Percentiles rank a stretch among this genome's conserved stretches.
These are phyloP conservation scores for Neuroterus valhalla DNA, from an alignment of 1,140 invertebrate genomes.

Conservation along the genomic window DNA sequence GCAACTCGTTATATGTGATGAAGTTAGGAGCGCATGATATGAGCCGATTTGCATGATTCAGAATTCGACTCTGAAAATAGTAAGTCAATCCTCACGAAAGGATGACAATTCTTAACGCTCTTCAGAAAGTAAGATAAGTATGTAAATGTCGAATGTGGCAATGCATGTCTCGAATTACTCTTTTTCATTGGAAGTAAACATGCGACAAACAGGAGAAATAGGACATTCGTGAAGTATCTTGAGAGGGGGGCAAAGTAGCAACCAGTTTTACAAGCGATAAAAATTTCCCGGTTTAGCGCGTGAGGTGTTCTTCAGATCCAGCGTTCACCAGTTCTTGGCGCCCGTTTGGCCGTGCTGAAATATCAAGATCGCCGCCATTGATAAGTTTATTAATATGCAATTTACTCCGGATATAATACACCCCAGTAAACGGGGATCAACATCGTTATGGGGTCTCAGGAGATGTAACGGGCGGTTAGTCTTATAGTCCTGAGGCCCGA, in stretches of 20 bases:
- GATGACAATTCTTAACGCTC: constrained; percentile 20
- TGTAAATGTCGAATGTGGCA: constrained; percentile 33
- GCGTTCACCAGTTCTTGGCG: constrained; percentile 39
- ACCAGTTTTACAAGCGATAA: constrained; percentile 46
- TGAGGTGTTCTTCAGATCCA: constrained; percentile 32
- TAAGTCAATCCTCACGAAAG: background rate
- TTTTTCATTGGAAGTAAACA: constrained; percentile 28
- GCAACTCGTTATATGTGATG: no score
- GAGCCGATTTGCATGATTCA: no score
- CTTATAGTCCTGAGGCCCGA: constrained; percentile 1
- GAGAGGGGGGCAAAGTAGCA: constrained; percentile 18
- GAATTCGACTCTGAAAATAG: no score
- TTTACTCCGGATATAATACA: constrained; percentile 47
- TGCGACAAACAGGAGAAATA: background rate
- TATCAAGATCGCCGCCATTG: constrained; percentile 48
- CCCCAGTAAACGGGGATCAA: constrained; percentile 10
- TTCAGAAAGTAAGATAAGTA: constrained; percentile 21
- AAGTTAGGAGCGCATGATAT: no score
- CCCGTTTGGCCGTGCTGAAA: constrained; percentile 46
- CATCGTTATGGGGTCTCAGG: constrained; percentile 1
- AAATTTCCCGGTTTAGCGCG: constrained; percentile 39
- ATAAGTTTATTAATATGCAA: constrained; percentile 48
- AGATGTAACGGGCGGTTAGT: constrained; percentile 31
- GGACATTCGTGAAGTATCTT: background rate
- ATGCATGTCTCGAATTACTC: constrained; percentile 33